phyloP scores from a whole-genome alignment of 2,113 vertebrate genomes.

The Hippocampus mohnikei region DNA sequence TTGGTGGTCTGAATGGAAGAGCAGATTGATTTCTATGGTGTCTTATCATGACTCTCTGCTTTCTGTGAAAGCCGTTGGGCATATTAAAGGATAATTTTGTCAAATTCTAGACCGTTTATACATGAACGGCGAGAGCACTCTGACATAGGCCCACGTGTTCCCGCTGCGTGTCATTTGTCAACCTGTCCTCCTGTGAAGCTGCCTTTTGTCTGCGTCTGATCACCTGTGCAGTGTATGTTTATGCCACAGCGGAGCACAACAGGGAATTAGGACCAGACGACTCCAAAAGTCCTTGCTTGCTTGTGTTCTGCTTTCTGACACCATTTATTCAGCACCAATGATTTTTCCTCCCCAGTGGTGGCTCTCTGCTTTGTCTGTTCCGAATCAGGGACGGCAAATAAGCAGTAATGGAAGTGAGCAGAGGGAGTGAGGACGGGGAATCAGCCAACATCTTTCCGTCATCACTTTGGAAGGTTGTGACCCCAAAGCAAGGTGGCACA shows the following conservation, averaged over 20 bases:
- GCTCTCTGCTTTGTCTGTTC: conserved; percentile 62
- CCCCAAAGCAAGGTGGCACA: conserved; percentile 72
- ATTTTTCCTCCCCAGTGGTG: conserved; percentile 50
- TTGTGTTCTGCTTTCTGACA: conserved; percentile 60
- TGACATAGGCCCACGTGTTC: conserved; percentile 35
- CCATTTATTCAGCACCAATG: conserved; percentile 63
- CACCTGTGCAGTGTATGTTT: conserved; percentile 45
- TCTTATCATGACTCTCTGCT: conserved; percentile 40
- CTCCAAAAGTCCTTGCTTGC: conserved; percentile 72
- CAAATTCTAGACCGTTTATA: conserved; percentile 37
- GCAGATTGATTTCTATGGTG: conserved; percentile 64
- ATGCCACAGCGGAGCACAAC: conserved; percentile 36
- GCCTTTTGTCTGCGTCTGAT: conserved; percentile 54
- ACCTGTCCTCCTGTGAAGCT: conserved; percentile 47
- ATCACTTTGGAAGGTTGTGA: conserved; percentile 80
- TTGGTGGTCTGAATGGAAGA: conserved; percentile 52
- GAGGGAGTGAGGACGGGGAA: conserved; percentile 64
- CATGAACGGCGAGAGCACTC: conserved; percentile 17
- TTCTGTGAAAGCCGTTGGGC: conserved; percentile 41
- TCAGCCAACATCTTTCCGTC: conserved; percentile 72
- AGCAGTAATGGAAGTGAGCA: conserved; percentile 75
- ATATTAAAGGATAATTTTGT: conserved; percentile 22
- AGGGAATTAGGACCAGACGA: conserved; percentile 41
- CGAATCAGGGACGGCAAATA: conserved; percentile 72
- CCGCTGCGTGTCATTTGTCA: conserved; percentile 42